Percentiles rank a stretch among this genome's conserved stretches.
phyloP scores from a whole-genome alignment of 2,888 invertebrate genomes.

The Prosapia bicincta region DNA sequence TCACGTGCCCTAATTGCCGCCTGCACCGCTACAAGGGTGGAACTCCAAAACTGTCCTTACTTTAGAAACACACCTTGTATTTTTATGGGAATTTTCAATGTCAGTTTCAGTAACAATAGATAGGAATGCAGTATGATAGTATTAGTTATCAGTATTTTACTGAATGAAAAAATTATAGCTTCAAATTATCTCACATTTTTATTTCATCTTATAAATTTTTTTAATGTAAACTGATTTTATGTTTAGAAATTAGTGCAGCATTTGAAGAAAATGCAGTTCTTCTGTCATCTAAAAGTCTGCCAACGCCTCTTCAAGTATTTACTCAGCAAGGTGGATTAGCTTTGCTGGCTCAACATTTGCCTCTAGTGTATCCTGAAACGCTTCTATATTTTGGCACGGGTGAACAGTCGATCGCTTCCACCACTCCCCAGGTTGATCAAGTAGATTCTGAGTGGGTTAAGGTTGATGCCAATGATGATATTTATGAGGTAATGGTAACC shows the following conservation, averaged over 20 bases:
- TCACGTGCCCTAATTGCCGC: too few relatives aligned
- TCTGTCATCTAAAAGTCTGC: constrained; percentile 40
- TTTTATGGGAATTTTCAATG: too few relatives aligned
- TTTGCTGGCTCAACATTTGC: constrained; percentile 82
- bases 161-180: too few relatives aligned
- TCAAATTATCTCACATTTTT: too few relatives aligned
- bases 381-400: constrained; percentile 23
- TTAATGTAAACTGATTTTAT: too few relatives aligned
- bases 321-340: constrained; percentile 86
- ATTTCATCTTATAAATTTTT: too few relatives aligned
- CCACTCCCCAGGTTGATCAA: constrained; percentile 9
- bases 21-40: too few relatives aligned
- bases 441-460: constrained; percentile 59
- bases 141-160: too few relatives aligned
- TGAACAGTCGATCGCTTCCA: constrained; percentile 5
- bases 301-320: constrained; percentile 74
- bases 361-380: constrained; percentile 79
- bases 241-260: neutral
- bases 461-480: constrained; percentile 50
- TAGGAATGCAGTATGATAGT: too few relatives aligned
- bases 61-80: too few relatives aligned
- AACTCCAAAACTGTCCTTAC: too few relatives aligned
- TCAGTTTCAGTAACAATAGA: too few relatives aligned
- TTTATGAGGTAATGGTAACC: constrained; percentile 51
- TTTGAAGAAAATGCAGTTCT: neutral